Conservation (phyloP, 1,140 invertebrate species). For the Papilio machaon region DNA sequence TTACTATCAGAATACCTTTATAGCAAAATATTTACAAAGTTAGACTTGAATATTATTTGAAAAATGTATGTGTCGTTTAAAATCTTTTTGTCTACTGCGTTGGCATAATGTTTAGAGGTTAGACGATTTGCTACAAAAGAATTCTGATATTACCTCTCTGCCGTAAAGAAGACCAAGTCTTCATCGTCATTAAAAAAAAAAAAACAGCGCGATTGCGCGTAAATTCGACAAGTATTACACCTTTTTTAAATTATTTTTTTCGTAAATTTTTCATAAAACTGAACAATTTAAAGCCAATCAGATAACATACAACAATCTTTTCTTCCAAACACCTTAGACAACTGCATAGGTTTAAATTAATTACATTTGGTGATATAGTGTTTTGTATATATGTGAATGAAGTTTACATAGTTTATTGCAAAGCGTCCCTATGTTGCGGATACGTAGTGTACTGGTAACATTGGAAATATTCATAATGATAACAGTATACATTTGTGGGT, state of each 20-base stretch:
- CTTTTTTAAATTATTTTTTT: background rate
- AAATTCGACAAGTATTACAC: conserved; percentile 26
- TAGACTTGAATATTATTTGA: background rate
- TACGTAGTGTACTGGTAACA: background rate
- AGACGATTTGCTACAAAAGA: background rate
- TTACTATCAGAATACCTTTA: background rate
- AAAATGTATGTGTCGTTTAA: background rate
- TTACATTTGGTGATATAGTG: background rate
- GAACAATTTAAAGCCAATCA: conserved; percentile 17
- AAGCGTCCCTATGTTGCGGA: background rate
- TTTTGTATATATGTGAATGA: background rate
- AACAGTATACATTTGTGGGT: background rate
- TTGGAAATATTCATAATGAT: background rate
- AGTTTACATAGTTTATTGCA: background rate
- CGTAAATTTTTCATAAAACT: conserved; percentile 9
- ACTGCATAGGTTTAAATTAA: background rate
- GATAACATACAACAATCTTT: background rate
- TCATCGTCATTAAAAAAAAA: background rate
- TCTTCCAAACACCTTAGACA: background rate
- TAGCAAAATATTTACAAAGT: background rate
- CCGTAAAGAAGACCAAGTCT: background rate
- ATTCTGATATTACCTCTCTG: background rate
- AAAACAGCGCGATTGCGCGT: background rate
- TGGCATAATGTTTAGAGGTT: background rate
- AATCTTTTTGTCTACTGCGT: too few species aligned